Evolutionary conservation across 1,140 invertebrate genomes (phyloP).

Genomic region (Mesaphorura yosii): DNA sequence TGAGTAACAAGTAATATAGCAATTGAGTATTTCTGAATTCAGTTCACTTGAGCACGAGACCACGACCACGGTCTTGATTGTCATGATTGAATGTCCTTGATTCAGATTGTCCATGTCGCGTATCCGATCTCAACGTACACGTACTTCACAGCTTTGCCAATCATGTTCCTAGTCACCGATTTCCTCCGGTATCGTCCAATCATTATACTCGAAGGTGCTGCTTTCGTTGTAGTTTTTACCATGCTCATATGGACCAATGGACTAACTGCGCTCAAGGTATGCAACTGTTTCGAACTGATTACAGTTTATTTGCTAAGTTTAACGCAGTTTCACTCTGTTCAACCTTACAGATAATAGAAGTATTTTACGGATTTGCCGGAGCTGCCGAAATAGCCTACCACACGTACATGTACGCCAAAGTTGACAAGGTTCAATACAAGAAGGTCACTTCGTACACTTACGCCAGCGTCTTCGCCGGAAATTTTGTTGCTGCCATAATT

Average conservation of each 20-base stretch:
- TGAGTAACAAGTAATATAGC: constrained; percentile 36
- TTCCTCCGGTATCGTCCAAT: constrained; percentile 73
- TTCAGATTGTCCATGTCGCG: constrained; percentile 48
- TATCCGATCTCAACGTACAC: constrained; percentile 74
- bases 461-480: constrained; percentile 54
- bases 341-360: constrained; percentile 23
- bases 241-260: constrained; percentile 54
- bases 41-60: neutral
- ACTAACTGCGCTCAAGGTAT: neutral
- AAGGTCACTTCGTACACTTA: constrained; percentile 62
- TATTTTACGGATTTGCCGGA: constrained; percentile 53
- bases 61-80: neutral
- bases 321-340: neutral
- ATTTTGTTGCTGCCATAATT: constrained; percentile 53
- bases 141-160: constrained; percentile 54
- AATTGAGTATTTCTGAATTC: neutral
- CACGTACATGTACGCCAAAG: constrained; percentile 86
- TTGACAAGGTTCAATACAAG: constrained; percentile 60
- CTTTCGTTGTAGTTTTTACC: constrained; percentile 57
- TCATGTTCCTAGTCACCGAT: constrained; percentile 71
- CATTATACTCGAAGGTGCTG: constrained; percentile 58
- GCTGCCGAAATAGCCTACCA: constrained; percentile 82
- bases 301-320: neutral
- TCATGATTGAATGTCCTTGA: neutral
- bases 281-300: neutral